A percentile compares a stretch with the other conserved stretches of the same genome.
Evolutionary conservation across 2,797 vertebrate species (phyloP).

Genomic region (Aselliscus stoliczkanus): DNA sequence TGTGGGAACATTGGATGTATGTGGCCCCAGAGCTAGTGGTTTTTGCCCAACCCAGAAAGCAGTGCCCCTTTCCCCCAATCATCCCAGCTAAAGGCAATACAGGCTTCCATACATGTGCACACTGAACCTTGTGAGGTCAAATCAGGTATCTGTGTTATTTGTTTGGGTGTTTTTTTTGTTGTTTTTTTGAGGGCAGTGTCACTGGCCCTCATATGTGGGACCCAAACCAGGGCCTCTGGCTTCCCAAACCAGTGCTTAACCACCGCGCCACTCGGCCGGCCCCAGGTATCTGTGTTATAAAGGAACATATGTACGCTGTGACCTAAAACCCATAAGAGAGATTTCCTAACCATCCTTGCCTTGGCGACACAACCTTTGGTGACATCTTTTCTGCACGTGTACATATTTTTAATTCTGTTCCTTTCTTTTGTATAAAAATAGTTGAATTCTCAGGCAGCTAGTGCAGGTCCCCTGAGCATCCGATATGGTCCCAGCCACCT

Average conservation of each 20-base stretch:
- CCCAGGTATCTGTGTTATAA: not conserved
- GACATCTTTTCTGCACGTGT: not conserved
- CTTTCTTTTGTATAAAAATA: not conserved
- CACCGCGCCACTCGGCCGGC: too few relatives aligned
- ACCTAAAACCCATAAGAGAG: not conserved
- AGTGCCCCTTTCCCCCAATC: not conserved
- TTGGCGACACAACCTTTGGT: not conserved
- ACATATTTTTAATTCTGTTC: not conserved
- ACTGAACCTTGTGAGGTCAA: not conserved
- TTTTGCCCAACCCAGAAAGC: not conserved
- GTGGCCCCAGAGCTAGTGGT: not conserved
- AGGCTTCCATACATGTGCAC: not conserved
- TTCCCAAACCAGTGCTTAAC: too few relatives aligned
- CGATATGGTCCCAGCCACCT: not conserved
- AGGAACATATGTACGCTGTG: too few relatives aligned
- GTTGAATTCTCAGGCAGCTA: not conserved
- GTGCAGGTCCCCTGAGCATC: not conserved
- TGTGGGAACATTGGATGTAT: accelerated
- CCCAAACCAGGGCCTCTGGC: too few relatives aligned
- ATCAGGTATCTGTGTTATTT: too few relatives aligned
- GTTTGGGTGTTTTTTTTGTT: too few relatives aligned
- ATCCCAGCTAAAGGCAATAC: not conserved
- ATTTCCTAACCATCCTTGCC: not conserved
- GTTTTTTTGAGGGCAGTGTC: too few relatives aligned
- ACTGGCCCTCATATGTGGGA: too few relatives aligned